Conservation (phyloP, 1,140 invertebrate genomes). For the Ips nitidus region DNA sequence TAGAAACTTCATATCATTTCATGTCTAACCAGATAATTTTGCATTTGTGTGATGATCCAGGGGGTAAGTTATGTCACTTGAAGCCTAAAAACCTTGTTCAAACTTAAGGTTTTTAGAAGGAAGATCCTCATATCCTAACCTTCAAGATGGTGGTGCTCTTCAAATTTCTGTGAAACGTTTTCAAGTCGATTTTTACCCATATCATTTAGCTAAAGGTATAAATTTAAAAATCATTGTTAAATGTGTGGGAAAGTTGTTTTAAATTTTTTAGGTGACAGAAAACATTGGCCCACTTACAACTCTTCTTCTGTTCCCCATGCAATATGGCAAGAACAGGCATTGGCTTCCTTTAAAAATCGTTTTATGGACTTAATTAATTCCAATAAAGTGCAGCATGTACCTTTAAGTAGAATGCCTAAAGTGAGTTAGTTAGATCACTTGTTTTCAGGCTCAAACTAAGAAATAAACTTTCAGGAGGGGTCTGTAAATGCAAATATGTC, state of each 20-base stretch:
- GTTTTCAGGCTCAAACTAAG: no score
- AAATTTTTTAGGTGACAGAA: conserved; percentile 58
- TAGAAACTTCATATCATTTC: conserved; percentile 97
- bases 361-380: conserved; percentile 66
- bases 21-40: conserved; percentile 92
- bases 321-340: conserved; percentile 73
- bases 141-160: conserved; percentile 89
- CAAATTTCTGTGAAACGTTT: conserved; percentile 89
- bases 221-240: conserved; percentile 1
- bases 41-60: conserved; percentile 95
- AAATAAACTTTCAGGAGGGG: background rate
- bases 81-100: background rate
- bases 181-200: conserved; percentile 95
- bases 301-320: conserved; percentile 68
- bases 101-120: conserved; percentile 60
- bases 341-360: conserved; percentile 66
- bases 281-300: conserved; percentile 81
- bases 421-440: conserved; percentile 29
- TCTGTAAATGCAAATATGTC: background rate
- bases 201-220: conserved; percentile 75
- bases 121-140: conserved; percentile 76
- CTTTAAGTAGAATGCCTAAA: conserved; percentile 55
- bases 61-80: conserved; percentile 60
- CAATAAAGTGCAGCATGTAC: conserved; percentile 61
- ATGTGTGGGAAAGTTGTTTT: no score